Evolutionary conservation across 2,113 vertebrate species (phyloP).

Genomic region (Corythoichthys intestinalis): DNA sequence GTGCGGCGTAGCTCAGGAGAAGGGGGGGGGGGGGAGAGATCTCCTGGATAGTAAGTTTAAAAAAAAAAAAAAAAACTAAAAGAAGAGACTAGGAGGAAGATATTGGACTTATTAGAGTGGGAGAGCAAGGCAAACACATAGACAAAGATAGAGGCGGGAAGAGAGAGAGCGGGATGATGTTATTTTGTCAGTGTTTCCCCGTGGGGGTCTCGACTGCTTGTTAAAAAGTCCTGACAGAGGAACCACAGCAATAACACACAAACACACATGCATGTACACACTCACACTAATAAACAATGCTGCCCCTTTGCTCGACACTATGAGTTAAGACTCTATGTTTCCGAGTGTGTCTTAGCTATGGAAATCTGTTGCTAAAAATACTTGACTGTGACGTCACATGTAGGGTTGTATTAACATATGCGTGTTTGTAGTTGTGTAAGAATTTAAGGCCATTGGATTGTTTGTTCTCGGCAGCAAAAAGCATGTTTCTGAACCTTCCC

Average conservation of each 20-base stretch:
- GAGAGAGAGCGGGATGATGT: slow-evolving; percentile 41
- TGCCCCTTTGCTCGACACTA: slow-evolving; percentile 32
- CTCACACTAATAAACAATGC: slow-evolving; percentile 19
- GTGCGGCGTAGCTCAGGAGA: slow-evolving; percentile 39
- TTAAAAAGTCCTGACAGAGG: slow-evolving; percentile 73
- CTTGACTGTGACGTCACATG: slow-evolving; percentile 37
- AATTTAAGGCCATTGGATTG: slow-evolving; percentile 23
- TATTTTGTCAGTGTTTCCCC: slow-evolving; percentile 66
- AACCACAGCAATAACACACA: slow-evolving; percentile 51
- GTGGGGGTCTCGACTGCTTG: slow-evolving; percentile 63
- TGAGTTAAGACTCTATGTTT: slow-evolving; percentile 24
- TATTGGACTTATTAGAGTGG: slow-evolving; percentile 59
- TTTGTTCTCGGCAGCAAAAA: neutral
- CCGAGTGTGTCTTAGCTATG: slow-evolving; percentile 24
- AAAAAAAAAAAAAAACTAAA: slow-evolving; percentile 24
- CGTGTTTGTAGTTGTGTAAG: slow-evolving; percentile 1
- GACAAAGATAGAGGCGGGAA: slow-evolving; percentile 27
- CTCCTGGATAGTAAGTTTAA: slow-evolving; percentile 40
- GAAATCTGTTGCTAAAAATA: slow-evolving; percentile 41
- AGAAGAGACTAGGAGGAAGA: slow-evolving; percentile 37
- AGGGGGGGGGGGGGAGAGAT: slow-evolving; percentile 1
- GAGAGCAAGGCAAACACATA: slow-evolving; percentile 41
- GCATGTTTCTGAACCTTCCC: neutral
- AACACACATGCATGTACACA: slow-evolving; percentile 30
- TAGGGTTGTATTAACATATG: slow-evolving; percentile 16